phyloP scores from a whole-genome alignment of 1,140 invertebrate species.

The Bombus difficillimus region DNA sequence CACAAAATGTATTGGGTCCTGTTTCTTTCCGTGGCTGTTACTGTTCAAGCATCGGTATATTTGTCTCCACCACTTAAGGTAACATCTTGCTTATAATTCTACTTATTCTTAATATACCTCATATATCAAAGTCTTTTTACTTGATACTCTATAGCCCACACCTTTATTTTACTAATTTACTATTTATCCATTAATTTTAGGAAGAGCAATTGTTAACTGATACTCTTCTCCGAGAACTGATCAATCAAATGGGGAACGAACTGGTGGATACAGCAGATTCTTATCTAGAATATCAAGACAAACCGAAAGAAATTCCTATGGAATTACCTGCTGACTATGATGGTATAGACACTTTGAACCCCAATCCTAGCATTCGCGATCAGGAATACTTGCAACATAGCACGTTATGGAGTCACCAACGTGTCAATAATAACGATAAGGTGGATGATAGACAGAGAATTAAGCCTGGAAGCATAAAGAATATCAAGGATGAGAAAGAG shows the following conservation, averaged over 20 bases:
- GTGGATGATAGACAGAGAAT: constrained; percentile 71
- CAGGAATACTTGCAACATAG: constrained; percentile 96
- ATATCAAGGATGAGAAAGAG: constrained; percentile 93
- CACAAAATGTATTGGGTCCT: constrained; percentile 53
- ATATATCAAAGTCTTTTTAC: neutral
- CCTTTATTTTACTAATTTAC: neutral
- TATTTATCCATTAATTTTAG: constrained; percentile 11
- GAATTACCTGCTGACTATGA: constrained; percentile 85
- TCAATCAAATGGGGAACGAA: constrained; percentile 88
- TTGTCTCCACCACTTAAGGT: constrained; percentile 70
- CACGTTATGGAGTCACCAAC: constrained; percentile 93
- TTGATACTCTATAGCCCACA: neutral
- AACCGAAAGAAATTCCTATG: constrained; percentile 82
- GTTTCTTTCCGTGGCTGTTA: constrained; percentile 57
- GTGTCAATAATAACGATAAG: constrained; percentile 86
- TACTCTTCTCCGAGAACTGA: constrained; percentile 86
- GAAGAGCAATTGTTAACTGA: constrained; percentile 83
- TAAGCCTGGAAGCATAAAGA: constrained; percentile 82
- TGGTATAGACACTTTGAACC: constrained; percentile 84
- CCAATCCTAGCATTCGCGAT: constrained; percentile 91
- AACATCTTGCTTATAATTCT: constrained; percentile 10
- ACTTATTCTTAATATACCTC: too few relatives aligned
- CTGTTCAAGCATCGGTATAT: constrained; percentile 63
- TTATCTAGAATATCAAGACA: constrained; percentile 87
- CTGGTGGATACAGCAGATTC: constrained; percentile 85